These are phyloP conservation scores for Camptogramma bilineatum DNA, from an alignment of 2,888 invertebrate genomes.

Conservation along the genomic window DNA sequence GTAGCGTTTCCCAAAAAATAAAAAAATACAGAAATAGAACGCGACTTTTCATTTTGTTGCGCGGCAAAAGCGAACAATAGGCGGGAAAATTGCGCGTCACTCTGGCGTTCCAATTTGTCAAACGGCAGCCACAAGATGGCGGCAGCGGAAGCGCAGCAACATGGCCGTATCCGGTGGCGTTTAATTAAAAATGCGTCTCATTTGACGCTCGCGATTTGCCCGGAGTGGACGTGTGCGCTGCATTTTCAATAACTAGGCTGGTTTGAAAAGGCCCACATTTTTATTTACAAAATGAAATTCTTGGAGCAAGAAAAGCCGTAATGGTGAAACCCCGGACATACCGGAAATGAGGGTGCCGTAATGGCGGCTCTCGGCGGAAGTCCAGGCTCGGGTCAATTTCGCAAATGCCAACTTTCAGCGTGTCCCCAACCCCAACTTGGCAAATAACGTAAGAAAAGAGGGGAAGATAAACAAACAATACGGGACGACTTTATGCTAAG, in stretches of 20 bases:
- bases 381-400: slow-evolving; percentile 60
- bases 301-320: slow-evolving; percentile 39
- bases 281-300: slow-evolving; percentile 32
- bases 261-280: slow-evolving; percentile 35
- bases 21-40: slow-evolving; percentile 70
- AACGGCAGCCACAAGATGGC: slow-evolving; percentile 83
- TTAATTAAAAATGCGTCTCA: slow-evolving; percentile 83
- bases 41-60: slow-evolving; percentile 84
- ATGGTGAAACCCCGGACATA: slow-evolving; percentile 56
- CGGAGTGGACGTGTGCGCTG: slow-evolving; percentile 58
- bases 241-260: slow-evolving; percentile 51
- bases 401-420: slow-evolving; percentile 52
- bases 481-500: slow-evolving; percentile 27
- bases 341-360: slow-evolving; percentile 69
- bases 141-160: slow-evolving; percentile 70
- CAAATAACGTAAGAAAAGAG: slow-evolving; percentile 59
- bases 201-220: slow-evolving; percentile 66
- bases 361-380: slow-evolving; percentile 65
- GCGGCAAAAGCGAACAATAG: slow-evolving; percentile 82
- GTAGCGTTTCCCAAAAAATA: slow-evolving; percentile 69
- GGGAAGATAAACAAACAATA: slow-evolving; percentile 42
- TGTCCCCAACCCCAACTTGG: slow-evolving; percentile 55
- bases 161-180: slow-evolving; percentile 78
- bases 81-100: slow-evolving; percentile 85
- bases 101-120: slow-evolving; percentile 85